Base-by-base conservation (phyloP, 2,888 invertebrate genomes). In the Encarsia formosa region DNA sequence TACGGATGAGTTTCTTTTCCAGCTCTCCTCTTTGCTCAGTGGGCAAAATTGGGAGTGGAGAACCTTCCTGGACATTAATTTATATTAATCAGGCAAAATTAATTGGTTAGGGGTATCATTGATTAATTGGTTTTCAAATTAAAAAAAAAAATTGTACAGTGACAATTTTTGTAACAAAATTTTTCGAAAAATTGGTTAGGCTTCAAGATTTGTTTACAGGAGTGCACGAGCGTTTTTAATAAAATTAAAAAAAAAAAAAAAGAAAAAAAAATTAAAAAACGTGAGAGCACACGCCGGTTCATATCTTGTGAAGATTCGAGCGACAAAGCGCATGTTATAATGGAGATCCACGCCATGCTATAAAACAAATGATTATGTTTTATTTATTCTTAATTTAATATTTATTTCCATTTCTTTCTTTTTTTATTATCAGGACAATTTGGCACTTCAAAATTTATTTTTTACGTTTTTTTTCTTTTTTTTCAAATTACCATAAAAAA, bases 11-110 rank as follows among this genome's bases (percentile, higher is more conserved):
- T 74, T 76, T 75, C 76, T 81, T 81, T 85, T 82, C 83, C 87
- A 87, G 87, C 85, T 87, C 87, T 88, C 87, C 88, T 88, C 88
- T 88, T 88, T 88, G 87, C 87, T 85, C 83, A 80, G 77, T 78
- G 82, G 82, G 84, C 84, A 84, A 85, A 85, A 82, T 84, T 82
- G 85, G 79, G 79, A 79, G 73, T 74, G 72, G 73, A 70, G 71
- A 71, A 71, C 63, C 68, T 70, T 71, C 67, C 67, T 65, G 69
- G 68, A 64, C 58, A 52, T 54, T 47, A 45, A 61, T 60, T 53
- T 45, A 62, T 32, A 52, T n/a, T n/a, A n/a, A n/a, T 64, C 58
- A 59, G 61, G 65, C 67, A 65, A 57, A n/a, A 66, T 60, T 62
- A 66, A 71, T 71, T 69, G 68, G 66, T 70, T 66, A 65, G 68